Percentiles rank a stretch among this genome's conserved stretches.
Conservation (phyloP, 2,797 vertebrate species). For the Danio tinwini region DNA sequence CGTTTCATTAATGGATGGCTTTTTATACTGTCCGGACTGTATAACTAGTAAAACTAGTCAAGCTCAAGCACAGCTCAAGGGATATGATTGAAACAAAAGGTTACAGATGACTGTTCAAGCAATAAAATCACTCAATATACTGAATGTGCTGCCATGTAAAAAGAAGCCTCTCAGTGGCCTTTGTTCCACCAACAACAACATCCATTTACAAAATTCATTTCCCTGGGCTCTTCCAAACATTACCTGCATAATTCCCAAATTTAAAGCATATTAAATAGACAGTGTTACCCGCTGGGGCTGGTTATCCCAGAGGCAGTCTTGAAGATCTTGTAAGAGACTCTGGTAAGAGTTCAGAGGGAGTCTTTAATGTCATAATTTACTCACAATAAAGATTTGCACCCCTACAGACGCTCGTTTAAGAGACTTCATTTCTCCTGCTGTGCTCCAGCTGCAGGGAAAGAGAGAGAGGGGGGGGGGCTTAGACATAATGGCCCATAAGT, state of each 20-base stretch:
- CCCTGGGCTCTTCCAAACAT: conserved; percentile 8
- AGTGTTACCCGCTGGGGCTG: background rate
- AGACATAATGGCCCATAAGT: conserved; percentile 1
- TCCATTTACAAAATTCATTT: conserved; percentile 19
- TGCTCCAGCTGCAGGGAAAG: conserved; percentile 19
- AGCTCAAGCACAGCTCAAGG: background rate
- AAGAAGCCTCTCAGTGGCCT: background rate
- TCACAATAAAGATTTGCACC: conserved; percentile 9
- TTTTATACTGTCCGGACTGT: conserved; percentile 5
- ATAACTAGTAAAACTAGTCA: conserved; percentile 46
- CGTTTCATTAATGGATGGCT: conserved; percentile 13
- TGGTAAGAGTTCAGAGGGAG: conserved; percentile 14
- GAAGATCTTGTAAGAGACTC: conserved; percentile 3
- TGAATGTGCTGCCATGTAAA: conserved; percentile 2
- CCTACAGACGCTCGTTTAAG: conserved; percentile 3
- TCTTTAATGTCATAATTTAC: conserved; percentile 40
- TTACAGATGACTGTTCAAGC: conserved; percentile 7
- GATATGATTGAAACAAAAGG: conserved; percentile 10
- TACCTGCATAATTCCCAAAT: conserved; percentile 28
- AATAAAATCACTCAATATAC: conserved; percentile 27
- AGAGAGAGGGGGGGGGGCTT: conserved; percentile 19
- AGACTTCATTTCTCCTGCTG: conserved; percentile 22
- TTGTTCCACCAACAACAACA: conserved; percentile 8
- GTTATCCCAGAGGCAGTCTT: conserved; percentile 10
- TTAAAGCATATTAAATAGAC: conserved; percentile 17